Base-by-base conservation (phyloP, 2,113 vertebrate genomes). In the Lichenostomus cassidix region DNA sequence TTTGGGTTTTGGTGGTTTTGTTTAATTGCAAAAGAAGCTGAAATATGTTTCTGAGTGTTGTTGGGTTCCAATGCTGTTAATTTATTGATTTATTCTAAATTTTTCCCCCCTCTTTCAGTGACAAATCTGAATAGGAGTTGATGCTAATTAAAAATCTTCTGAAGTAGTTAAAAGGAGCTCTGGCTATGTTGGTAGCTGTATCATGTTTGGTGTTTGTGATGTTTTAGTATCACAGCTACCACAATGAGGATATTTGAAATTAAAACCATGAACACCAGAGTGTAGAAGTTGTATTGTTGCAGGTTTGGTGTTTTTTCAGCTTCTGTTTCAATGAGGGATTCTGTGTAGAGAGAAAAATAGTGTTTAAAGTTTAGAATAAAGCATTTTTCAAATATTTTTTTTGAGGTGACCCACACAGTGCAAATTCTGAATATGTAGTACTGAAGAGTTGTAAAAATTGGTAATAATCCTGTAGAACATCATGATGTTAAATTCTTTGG, bases 121-220 rank as follows among this genome's bases (percentile, higher is more conserved):
- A 42, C 22, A 89, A n/a, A 90, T 85, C 12, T 41, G 15, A 80
- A 6, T 9, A 33, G 25, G 71, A 78, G 15, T 62, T 67, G 55
- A 12, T 23, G 31, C 10, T n/a, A 60, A 46, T 46, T 25, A 41
- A 52, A 6, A n/a, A 10, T 42, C 12, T 37, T 56, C 33, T 59
- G 27, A 70, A 64, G 22, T 23, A 22, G 18, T 75, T 83, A 90
- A 18, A 70, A n/a, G 9, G 50, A 71, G 15, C 31, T 77, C 39
- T 89, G 92, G 28, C 96, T 56, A 65, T 89, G 95, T 60, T 97
- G 95, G 49, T 96, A 96, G 59, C 80, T 50, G 18, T 91, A 53
- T 52, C 65, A 64, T 47, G 19, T 42, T 29, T 63, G 60, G 10
- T 7, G 46, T 33, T 81, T 96, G 58, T 91, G 87, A 49, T 77